Evolutionary conservation across 2,113 vertebrate genomes (phyloP).

Genomic region (Oncorhynchus clarkii): DNA sequence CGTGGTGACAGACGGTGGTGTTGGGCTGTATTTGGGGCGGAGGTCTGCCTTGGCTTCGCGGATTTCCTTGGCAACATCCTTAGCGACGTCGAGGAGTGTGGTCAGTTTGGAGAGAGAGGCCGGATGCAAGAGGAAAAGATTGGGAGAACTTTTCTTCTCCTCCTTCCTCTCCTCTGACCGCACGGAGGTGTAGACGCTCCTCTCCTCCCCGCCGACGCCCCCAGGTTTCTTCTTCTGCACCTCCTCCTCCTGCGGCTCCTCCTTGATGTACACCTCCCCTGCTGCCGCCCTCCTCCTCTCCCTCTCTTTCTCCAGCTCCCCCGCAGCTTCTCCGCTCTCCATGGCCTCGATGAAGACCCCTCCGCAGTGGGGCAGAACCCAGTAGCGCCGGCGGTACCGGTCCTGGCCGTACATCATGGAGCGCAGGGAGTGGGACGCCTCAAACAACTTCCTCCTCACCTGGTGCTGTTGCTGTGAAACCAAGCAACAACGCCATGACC

Average conservation of each 20-base stretch:
- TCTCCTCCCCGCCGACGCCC: conserved; percentile 13
- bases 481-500: conserved; percentile 3
- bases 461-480: conserved; percentile 92
- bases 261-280: conserved; percentile 84
- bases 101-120: conserved; percentile 85
- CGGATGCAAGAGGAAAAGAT: conserved; percentile 84
- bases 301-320: conserved; percentile 92
- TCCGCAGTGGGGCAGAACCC: conserved; percentile 96
- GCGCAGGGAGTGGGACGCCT: conserved; percentile 92
- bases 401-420: conserved; percentile 98
- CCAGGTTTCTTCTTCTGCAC: conserved; percentile 76
- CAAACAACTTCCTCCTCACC: conserved; percentile 92
- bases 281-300: conserved; percentile 82
- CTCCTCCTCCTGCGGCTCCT: conserved; percentile 85
- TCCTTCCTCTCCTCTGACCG: conserved; percentile 39
- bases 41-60: conserved; percentile 74
- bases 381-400: conserved; percentile 92
- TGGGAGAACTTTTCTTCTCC: conserved; percentile 73
- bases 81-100: conserved; percentile 71
- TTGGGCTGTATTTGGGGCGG: conserved; percentile 68
- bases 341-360: conserved; percentile 95
- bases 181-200: conserved; percentile 34
- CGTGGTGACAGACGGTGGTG: conserved; percentile 59
- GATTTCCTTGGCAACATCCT: conserved; percentile 70
- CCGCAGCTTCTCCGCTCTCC: conserved; percentile 95